Base-by-base conservation (phyloP, 2,888 invertebrate species). In the Sarcophaga carnaria region DNA sequence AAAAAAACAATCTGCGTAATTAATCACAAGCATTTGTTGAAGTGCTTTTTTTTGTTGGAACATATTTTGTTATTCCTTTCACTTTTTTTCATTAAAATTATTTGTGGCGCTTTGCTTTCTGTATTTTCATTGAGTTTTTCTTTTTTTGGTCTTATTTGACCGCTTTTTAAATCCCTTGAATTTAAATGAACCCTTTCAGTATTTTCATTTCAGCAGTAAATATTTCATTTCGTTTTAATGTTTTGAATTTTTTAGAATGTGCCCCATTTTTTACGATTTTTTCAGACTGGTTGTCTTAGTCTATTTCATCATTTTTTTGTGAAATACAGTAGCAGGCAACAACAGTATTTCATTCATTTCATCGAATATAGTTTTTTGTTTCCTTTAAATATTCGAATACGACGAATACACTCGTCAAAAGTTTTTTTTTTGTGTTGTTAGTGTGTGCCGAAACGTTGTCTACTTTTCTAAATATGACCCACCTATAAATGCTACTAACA, bases 1-100 rank as follows among this genome's bases (percentile, higher is more conserved):
- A n/a, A 67, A 20, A 8, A 27, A 82, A 59, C 6, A 64, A 66
- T 20, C 17, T 66, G 27, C 75, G 79, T 86, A 66, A 82, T 75
- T 82, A 79, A 79, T 86, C 83, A 80, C 59, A 37, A 66, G n/a
- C 49, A 69, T 74, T 75, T 75, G 47, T 63, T 78, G 14, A 60
- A 49, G 14, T 14, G 64, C 27, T 37, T 59, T 22, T n/a, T 37
- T 67, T 14, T 75, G 64, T n/a, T 37, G 6, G 71, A 66, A 59
- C 12, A 62, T n/a, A 11, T 62, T n/a, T 69, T 4, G 47, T 45
- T 37, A 63, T 25, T 66, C 17, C 22, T 60, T 62, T 63, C 60
- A 45, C 66, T 77, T 70, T 17, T 20, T 20, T 20, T 20, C 59
- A 22, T n/a, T 2, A 45, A 22, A 27, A 12, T 62, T 22, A 3